Base-by-base conservation (phyloP, 2,113 vertebrate genomes). In the Galemys pyrenaicus region DNA sequence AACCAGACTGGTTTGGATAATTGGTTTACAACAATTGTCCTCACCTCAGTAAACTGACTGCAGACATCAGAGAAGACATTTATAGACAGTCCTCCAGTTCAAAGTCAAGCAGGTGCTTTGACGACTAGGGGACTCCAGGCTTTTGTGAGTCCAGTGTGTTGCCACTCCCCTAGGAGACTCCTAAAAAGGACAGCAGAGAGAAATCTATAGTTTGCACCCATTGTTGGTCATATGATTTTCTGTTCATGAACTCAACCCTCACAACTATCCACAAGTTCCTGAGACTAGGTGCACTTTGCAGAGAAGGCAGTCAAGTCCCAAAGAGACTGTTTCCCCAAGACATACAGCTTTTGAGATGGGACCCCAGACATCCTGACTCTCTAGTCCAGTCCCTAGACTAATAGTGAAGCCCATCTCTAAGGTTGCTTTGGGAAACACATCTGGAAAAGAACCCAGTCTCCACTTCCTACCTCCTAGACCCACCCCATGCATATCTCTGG, bases 11-110 rank as follows among this genome's bases (percentile, higher is more conserved):
- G 62, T 91, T 92, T 95, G 86, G 95, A 96, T 91, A 97, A 95
- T 94, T 94, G 91, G 71, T 81, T 97, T 95, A 89, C 89, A 91
- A 71, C 82, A 84, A 91, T 92, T 87, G 22, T 1, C 83, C 10
- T 96, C 94, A 94, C 92, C 65, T 65, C 94, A 80, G 71, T 90
- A 94, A 96, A 82, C 81, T 60, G 93, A 96, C 73, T 60, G 37
- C 91, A 82, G 62, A 91, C 30, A 68, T 92, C 44, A 9, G 75
- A 80, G 85, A 88, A 93, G 90, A 89, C 93, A 79, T 68, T 39
- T 83, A 80, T 79, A 95, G 88, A 81, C 49, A 60, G 3, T 32
- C 37, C 75, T 82, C 22, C 87, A 41, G 51, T 87, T n/a, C 37
- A 71, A 32, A 41, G 39, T 56, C 54, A n/a, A 70, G n/a, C 67